phyloP scores from a whole-genome alignment of 1,140 invertebrate species.

The Drosophila erecta region DNA sequence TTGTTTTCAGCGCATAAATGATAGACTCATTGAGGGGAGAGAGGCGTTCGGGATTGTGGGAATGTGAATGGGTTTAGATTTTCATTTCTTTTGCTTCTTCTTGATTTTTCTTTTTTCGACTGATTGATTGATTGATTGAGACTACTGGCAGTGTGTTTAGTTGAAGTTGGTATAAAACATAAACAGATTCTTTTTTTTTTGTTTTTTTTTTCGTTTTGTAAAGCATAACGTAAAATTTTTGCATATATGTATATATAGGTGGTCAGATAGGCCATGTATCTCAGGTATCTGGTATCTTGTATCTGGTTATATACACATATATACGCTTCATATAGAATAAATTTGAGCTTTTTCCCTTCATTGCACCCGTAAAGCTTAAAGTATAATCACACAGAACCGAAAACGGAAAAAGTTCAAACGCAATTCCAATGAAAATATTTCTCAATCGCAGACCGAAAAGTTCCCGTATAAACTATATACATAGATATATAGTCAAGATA shows the following conservation, averaged over 20 bases:
- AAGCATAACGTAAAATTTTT: slow-evolving; percentile 43
- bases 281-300: background rate
- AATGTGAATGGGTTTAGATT: slow-evolving; percentile 75
- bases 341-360: slow-evolving; percentile 84
- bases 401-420: slow-evolving; percentile 55
- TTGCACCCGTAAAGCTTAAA: slow-evolving; percentile 78
- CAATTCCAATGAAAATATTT: slow-evolving; percentile 43
- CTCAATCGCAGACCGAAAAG: slow-evolving; percentile 24
- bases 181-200: slow-evolving; percentile 33
- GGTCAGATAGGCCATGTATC: slow-evolving; percentile 7
- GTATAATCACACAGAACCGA: slow-evolving; percentile 48
- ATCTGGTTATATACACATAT: slow-evolving; percentile 48
- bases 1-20: slow-evolving; percentile 83
- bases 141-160: slow-evolving; percentile 78
- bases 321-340: slow-evolving; percentile 46
- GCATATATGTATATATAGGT: slow-evolving; percentile 53
- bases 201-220: slow-evolving; percentile 27
- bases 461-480: background rate
- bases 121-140: slow-evolving; percentile 62
- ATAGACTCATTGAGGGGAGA: slow-evolving; percentile 85
- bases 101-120: slow-evolving; percentile 34
- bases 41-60: slow-evolving; percentile 81
- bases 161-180: slow-evolving; percentile 57
- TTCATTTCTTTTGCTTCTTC: slow-evolving; percentile 57
- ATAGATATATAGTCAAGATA: background rate